Evolutionary conservation across 53 echinoderm and acorn worm species (phyloP).

Genomic region (Mesocentrotus franciscanus): DNA sequence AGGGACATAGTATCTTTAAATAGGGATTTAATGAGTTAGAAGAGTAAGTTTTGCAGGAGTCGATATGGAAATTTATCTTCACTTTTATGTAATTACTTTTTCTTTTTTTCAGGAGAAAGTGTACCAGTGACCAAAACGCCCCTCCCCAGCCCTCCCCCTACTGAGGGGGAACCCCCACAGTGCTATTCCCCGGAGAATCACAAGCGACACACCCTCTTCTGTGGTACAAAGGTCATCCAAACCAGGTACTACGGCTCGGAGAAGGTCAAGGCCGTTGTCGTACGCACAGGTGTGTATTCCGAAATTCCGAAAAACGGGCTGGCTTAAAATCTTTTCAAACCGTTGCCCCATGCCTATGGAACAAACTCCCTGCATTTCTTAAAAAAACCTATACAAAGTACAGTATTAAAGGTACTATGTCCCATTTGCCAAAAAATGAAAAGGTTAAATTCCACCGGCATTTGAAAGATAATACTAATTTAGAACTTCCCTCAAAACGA

Average conservation of each 20-base stretch:
- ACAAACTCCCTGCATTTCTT: no score
- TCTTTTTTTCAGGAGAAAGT: conserved; percentile 81
- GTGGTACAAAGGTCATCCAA: conserved; percentile 94
- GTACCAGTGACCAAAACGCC: conserved; percentile 96
- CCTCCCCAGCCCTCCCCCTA: conserved; percentile 75
- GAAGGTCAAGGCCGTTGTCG: conserved; percentile 82
- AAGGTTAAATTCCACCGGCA: no score
- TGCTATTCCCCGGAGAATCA: conserved; percentile 78
- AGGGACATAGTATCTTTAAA: no score
- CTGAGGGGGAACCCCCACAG: conserved; percentile 55
- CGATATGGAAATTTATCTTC: not conserved
- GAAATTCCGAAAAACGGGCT: not conserved
- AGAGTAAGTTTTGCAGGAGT: not conserved
- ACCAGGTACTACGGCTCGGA: conserved; percentile 89
- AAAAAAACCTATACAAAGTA: no score
- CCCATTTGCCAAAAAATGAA: no score
- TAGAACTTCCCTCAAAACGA: no score
- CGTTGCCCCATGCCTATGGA: no score
- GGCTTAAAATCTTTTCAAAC: no score
- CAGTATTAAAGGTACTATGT: no score
- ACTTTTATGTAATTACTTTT: not conserved
- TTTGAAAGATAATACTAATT: no score
- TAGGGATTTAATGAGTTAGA: no score
- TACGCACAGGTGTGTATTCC: conserved; percentile 78
- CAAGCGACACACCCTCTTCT: conserved; percentile 93